Base-by-base conservation (phyloP, 2,113 vertebrate species). In the Cranoglanis bouderius region DNA sequence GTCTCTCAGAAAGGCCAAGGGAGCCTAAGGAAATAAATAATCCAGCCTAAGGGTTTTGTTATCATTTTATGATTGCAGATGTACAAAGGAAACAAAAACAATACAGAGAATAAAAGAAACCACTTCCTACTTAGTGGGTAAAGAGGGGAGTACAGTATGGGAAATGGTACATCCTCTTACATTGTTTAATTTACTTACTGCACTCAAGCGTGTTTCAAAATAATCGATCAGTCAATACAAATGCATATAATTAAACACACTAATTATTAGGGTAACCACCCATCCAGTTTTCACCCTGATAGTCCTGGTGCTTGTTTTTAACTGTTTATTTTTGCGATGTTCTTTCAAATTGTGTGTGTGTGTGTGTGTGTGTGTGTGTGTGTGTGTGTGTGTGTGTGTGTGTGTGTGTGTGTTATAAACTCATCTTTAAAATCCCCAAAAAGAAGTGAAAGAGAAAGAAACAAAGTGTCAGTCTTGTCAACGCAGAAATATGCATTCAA, bases 11-110 rank as follows among this genome's bases (percentile, higher is more conserved):
- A 88, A 83, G 46, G 77, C 51, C 80, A 88, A 65, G 84, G 86
- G 84, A 91, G 85, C 43, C 43, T 35, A 24, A 55, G 18, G 74
- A 89, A 89, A 90, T 88, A 24, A 90, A 92, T 85, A 85, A 88
- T 86, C 67, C 74, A 85, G 63, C 74, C 72, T 88, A 88, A 91
- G 88, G 78, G 67, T 88, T 75, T 84, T 89, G 77, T 80, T 86
- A 40, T 65, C 63, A 77, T 74, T 78, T 82, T 84, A 12, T 55
- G 40, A 80, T 53, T 43, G 32, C 29, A 61, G 35, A 18, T 53
- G 51, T 49, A 65, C 38, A 46, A 84, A 84, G 61, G 65, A 83
- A 85, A 87, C 86, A 90, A 89, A 87, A 82, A 89, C 10, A 85
- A 32, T 32, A 29, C 29, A 72, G 70, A 85, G 74, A 55, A 90